Percentiles rank a stretch among this genome's conserved stretches.
Evolutionary conservation across 1,140 invertebrate genomes (phyloP).

Genomic region (Trichomalopsis sarcophagae): DNA sequence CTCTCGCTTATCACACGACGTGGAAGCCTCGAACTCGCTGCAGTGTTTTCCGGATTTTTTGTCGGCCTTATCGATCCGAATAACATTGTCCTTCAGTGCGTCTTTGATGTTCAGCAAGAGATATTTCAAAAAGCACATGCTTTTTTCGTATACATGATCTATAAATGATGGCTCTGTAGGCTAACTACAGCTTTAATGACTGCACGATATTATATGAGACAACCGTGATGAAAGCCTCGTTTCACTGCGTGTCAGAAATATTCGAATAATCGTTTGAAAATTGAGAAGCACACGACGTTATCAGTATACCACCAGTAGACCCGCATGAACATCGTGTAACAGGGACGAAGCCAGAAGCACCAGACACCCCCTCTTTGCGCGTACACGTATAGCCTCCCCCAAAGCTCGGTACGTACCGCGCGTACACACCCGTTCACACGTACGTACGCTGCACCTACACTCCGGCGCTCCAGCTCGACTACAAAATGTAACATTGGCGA

Average conservation of each 20-base stretch:
- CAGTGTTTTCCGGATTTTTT: slow-evolving; percentile 15
- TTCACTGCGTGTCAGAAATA: no score
- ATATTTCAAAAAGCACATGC: not conserved
- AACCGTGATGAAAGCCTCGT: no score
- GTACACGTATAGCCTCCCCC: not conserved
- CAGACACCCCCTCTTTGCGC: not conserved
- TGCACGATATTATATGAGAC: no score
- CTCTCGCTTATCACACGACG: slow-evolving; percentile 13
- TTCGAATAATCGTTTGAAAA: no score
- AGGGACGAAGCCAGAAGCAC: not conserved
- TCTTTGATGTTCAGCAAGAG: not conserved
- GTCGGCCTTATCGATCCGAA: not conserved
- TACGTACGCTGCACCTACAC: not conserved
- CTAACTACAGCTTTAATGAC: no score
- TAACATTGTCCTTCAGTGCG: slow-evolving; percentile 4
- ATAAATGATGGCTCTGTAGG: no score
- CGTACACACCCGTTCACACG: not conserved
- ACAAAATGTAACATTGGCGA: not conserved
- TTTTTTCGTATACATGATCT: no score
- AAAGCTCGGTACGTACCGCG: not conserved
- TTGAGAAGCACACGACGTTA: no score
- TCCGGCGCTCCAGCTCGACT: not conserved
- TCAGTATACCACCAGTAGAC: no score
- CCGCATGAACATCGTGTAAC: not conserved
- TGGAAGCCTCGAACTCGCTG: slow-evolving; percentile 1